Evolutionary conservation across 1,140 invertebrate species (phyloP).

Genomic region (Acromyrmex charruanus): DNA sequence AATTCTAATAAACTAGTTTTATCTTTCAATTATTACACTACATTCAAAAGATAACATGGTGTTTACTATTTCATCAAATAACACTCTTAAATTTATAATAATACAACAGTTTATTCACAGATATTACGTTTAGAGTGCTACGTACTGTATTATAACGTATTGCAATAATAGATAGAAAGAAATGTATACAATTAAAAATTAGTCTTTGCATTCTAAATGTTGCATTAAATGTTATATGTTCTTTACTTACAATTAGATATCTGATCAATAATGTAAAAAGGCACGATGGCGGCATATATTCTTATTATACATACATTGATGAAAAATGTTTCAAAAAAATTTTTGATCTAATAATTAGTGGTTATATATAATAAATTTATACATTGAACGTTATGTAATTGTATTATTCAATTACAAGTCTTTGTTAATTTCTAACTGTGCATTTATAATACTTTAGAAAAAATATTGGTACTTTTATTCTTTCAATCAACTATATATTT

Average conservation of each 20-base stretch:
- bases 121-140: constrained; percentile 19
- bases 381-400: constrained; percentile 55
- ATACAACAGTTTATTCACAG: constrained; percentile 45
- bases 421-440: constrained; percentile 23
- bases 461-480: constrained; percentile 60
- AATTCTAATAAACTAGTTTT: constrained; percentile 37
- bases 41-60: constrained; percentile 21
- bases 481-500: constrained; percentile 62
- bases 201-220: constrained; percentile 9
- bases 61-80: constrained; percentile 32
- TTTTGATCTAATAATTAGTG: constrained; percentile 38
- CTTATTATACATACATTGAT: constrained; percentile 63
- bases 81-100: constrained; percentile 49
- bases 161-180: constrained; percentile 28
- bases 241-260: constrained; percentile 40
- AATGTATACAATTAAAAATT: constrained; percentile 42
- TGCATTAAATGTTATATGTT: constrained; percentile 28
- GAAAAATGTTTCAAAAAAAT: constrained; percentile 40
- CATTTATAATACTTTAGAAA: constrained; percentile 35
- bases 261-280: constrained; percentile 70
- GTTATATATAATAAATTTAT: constrained; percentile 21
- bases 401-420: constrained; percentile 49
- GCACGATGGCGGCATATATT: constrained; percentile 76
- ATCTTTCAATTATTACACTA: constrained; percentile 9
- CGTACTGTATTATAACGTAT: constrained; percentile 50